Percentiles rank a stretch among this genome's conserved stretches.
phyloP scores from a whole-genome alignment of 2,113 vertebrate genomes.

The Panthera leo region DNA sequence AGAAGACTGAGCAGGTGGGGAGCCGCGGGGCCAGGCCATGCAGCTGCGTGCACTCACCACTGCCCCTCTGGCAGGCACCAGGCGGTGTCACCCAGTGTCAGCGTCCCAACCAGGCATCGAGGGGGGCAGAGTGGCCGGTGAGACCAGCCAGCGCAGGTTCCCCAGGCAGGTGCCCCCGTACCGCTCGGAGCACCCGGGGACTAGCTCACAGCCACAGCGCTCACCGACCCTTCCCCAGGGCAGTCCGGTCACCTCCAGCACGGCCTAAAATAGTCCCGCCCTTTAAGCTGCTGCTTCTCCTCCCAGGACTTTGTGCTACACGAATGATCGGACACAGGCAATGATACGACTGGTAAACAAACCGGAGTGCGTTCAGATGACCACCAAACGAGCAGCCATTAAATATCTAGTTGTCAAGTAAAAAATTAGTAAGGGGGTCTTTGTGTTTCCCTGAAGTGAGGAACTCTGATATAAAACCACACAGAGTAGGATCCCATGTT shows the following conservation, averaged over 20 bases:
- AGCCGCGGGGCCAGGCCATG: background rate
- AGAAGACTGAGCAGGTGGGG: background rate
- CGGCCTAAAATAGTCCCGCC: accelerated
- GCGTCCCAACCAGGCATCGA: background rate
- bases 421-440: accelerated
- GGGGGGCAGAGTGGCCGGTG: accelerated
- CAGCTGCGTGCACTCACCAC: no score
- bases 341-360: accelerated
- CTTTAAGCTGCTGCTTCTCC: background rate
- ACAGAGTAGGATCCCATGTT: accelerated
- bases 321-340: accelerated
- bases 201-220: accelerated
- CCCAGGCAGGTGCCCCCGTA: background rate
- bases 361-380: accelerated
- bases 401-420: accelerated
- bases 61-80: accelerated
- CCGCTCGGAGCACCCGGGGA: background rate
- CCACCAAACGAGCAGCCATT: background rate
- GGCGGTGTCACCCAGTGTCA: no score
- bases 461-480: accelerated
- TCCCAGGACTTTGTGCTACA: background rate
- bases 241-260: accelerated
- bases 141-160: background rate
- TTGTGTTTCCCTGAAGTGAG: no score
- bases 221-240: background rate